Conservation (phyloP, 2,888 invertebrate genomes). For the Macrosoma leucophasiata region DNA sequence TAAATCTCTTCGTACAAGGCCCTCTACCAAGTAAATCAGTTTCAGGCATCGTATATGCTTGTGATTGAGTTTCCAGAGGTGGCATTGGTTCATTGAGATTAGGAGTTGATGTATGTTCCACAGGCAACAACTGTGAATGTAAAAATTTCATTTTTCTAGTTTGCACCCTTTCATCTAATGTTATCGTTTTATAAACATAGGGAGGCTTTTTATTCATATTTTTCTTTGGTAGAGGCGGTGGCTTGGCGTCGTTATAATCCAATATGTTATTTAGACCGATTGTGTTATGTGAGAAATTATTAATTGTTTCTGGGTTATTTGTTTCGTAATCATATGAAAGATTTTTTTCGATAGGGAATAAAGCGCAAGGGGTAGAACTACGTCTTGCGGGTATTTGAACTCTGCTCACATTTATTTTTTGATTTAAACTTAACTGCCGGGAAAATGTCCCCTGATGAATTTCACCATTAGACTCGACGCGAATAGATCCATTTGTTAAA, state of each 20-base stretch:
- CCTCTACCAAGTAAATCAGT: conserved; percentile 70
- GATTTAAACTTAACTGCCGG: conserved; percentile 63
- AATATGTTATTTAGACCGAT: conserved; percentile 28
- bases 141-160: conserved; percentile 68
- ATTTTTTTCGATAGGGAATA: conserved; percentile 59
- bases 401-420: conserved; percentile 60
- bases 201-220: conserved; percentile 58
- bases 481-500: conserved; percentile 46
- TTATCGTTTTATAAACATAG: conserved; percentile 63
- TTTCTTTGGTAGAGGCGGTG: conserved; percentile 68
- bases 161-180: conserved; percentile 67
- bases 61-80: conserved; percentile 47
- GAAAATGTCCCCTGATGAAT: conserved; percentile 52
- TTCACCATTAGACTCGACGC: conserved; percentile 41
- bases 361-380: conserved; percentile 67
- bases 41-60: conserved; percentile 43
- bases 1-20: conserved; percentile 77
- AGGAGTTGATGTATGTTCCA: conserved; percentile 48
- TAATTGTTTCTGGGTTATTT: conserved; percentile 40
- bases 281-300: conserved; percentile 25
- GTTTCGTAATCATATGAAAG: conserved; percentile 49
- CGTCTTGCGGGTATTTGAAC: conserved; percentile 58
- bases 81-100: conserved; percentile 42
- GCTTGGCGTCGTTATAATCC: conserved; percentile 58
- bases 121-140: conserved; percentile 57